Evolutionary conservation across 2,113 vertebrate genomes (phyloP), one percentile per base, ranked within the genome.

Genomic region (Pseudorectes ferrugineus): DNA sequence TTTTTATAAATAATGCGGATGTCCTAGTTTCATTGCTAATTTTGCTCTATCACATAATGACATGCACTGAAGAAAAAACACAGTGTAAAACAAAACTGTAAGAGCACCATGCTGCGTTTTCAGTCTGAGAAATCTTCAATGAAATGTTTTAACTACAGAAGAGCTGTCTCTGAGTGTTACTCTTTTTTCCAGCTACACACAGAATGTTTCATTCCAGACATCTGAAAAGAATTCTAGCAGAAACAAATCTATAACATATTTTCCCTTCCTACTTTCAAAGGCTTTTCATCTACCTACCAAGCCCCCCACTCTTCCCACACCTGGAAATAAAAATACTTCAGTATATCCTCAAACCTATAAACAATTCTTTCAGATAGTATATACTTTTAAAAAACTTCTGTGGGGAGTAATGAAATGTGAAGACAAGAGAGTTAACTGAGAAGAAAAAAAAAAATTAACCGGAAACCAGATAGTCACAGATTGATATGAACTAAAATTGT

Each of bases 241-340:
- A 94, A 95, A 79, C 8, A 94, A 96, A 92, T 78, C 40, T 57
- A 66, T 52, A 70, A 42, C 40, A 7, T 88, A 89, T 94, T 96
- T 97, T 97, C 21, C 11, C 72, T 92, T 96, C 51, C 49, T 89
- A 49, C 48, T 92, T 95, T 90, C 66, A 94, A 95, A 96, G 89
- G 80, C 26, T 92, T 94, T 72, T 73, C 24, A 70, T 62, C 71
- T 88, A 87, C 59, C 61, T 90, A 88, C 43, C 45, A 97, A 95
- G 15, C 5, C 33, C 12, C 38, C 2, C 63, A 49, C 4, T 3
- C 79, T 92, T 97, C 54, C 73, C 74, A 97, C 18, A 54, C 20
- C 33, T 67, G 33, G 5, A 91, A 74, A 29, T 88, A 51, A 95
- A 95, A 93, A 95, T 85, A 80, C 21, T 90, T 61, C 75, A 96